Evolutionary conservation across 2,888 invertebrate genomes (phyloP).

Genomic region (Sepiola atlantica): DNA sequence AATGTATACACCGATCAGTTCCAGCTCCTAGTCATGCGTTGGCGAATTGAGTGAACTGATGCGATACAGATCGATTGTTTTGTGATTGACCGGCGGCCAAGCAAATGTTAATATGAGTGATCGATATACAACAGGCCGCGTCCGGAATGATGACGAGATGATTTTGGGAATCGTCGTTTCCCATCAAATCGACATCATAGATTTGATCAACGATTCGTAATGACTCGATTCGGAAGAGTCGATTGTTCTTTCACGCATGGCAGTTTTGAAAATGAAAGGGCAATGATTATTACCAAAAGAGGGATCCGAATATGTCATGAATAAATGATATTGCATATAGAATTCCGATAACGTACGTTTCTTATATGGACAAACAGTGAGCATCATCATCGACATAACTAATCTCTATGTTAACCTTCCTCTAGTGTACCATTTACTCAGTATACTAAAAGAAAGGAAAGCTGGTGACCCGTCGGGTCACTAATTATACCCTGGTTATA

Average conservation of each 20-base stretch:
- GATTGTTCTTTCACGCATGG: background rate
- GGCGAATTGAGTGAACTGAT: background rate
- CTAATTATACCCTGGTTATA: too few species aligned
- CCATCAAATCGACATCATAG: background rate
- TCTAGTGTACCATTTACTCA: too few species aligned
- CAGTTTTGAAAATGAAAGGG: background rate
- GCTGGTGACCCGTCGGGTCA: too few species aligned
- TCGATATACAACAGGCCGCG: background rate
- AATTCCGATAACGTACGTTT: background rate
- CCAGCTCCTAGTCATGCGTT: background rate
- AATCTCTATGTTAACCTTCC: background rate
- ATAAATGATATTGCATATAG: background rate
- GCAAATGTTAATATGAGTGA: background rate
- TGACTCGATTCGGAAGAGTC: background rate
- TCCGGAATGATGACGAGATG: background rate
- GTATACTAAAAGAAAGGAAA: too few species aligned
- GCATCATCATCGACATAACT: background rate
- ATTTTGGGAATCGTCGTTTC: background rate
- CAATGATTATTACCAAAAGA: background rate
- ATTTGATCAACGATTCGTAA: background rate
- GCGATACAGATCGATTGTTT: background rate
- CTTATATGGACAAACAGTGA: background rate
- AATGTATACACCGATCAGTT: background rate
- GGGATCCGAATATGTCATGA: background rate
- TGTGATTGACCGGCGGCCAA: background rate